Percentiles rank a stretch among this genome's conserved stretches.
Conservation (phyloP, 35 echinoderm and acorn worm genomes). For the Strongylocentrotus purpuratus region DNA sequence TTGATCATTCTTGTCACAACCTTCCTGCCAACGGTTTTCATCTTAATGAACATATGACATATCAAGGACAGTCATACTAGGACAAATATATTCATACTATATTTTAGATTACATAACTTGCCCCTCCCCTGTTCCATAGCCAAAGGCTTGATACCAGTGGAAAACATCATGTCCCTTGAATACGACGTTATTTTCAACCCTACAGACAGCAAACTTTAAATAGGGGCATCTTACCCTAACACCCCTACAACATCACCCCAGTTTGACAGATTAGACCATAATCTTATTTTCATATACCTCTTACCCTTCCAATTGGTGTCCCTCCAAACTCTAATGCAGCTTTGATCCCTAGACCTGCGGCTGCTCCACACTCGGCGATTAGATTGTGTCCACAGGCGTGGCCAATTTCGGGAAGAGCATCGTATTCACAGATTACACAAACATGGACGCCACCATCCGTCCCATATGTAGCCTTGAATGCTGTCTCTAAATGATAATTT, state of each 20-base stretch:
- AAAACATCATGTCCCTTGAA: too few relatives aligned
- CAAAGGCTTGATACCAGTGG: too few relatives aligned
- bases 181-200: neutral
- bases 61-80: too few relatives aligned
- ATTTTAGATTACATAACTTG: too few relatives aligned
- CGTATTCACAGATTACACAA: slow-evolving; percentile 91
- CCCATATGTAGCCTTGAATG: slow-evolving; percentile 81
- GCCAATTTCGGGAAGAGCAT: slow-evolving; percentile 94
- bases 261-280: neutral
- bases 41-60: too few relatives aligned
- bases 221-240: neutral
- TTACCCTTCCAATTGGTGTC: slow-evolving; percentile 71
- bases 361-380: slow-evolving; percentile 89
- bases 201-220: neutral
- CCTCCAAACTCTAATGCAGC: slow-evolving; percentile 66
- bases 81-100: too few relatives aligned
- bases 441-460: slow-evolving; percentile 75
- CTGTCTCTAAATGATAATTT: slow-evolving; percentile 70
- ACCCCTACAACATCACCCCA: too few relatives aligned
- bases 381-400: slow-evolving; percentile 99
- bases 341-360: slow-evolving; percentile 79
- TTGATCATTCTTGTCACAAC: too few relatives aligned
- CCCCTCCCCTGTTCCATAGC: too few relatives aligned
- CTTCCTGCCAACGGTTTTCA: too few relatives aligned
- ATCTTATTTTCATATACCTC: neutral